Evolutionary conservation across 2,888 invertebrate species (phyloP).

Genomic region (Melanophora roralis): DNA sequence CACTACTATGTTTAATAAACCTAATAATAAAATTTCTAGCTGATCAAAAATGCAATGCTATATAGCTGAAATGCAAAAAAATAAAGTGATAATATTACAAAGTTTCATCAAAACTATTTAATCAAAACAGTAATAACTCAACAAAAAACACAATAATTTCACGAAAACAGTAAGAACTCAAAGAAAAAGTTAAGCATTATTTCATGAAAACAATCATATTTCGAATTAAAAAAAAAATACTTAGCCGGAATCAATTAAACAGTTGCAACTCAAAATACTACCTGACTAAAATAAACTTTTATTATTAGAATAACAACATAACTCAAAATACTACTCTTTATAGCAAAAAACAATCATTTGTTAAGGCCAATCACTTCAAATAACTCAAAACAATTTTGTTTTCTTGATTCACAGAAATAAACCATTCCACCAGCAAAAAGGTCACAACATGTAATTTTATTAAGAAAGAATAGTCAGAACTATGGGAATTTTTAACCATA

Average conservation of each 20-base stretch:
- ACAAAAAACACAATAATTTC: not conserved
- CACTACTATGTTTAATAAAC: not conserved
- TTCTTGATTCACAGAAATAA: not conserved
- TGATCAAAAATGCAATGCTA: not conserved
- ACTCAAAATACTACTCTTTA: slow-evolving; percentile 11
- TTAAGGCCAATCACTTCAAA: not conserved
- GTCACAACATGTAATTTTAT: not conserved
- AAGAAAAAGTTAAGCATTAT: slow-evolving; percentile 6
- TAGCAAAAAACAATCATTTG: not conserved
- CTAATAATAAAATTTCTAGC: not conserved
- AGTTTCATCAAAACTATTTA: slow-evolving; percentile 1
- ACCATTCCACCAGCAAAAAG: not conserved
- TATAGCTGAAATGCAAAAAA: not conserved
- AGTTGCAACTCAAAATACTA: slow-evolving; percentile 13
- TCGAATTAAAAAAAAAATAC: slow-evolving; percentile 1
- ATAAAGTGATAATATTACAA: not conserved
- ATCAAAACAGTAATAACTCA: not conserved
- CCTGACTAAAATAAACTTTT: slow-evolving; percentile 7
- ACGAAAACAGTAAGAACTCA: not conserved
- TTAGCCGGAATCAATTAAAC: not conserved
- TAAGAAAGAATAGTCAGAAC: slow-evolving; percentile 1
- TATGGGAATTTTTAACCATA: not conserved
- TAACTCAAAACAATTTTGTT: not conserved
- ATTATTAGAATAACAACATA: slow-evolving; percentile 8
- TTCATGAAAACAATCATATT: slow-evolving; percentile 3